Evolutionary conservation across 2,888 invertebrate species (phyloP).

Genomic region (Arrhopalites spinosus): DNA sequence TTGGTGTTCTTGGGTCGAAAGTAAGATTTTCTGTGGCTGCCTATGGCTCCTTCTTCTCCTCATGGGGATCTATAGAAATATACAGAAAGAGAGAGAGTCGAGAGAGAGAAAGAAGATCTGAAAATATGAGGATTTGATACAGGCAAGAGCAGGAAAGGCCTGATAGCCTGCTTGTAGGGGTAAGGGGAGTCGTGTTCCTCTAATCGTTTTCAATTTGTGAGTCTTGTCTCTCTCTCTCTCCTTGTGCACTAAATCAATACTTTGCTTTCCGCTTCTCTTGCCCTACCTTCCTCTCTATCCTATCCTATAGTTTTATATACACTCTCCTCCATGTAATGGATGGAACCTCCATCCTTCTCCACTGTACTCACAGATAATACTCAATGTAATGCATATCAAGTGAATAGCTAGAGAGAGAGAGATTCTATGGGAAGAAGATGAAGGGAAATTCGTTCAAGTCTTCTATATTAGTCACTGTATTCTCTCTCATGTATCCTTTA

Average conservation of each 20-base stretch:
- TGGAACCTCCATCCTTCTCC: no score
- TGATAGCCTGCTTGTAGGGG: conserved; percentile 26
- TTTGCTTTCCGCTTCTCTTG: conserved; percentile 33
- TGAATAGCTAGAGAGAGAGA: background rate
- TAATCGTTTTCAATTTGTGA: conserved; percentile 49
- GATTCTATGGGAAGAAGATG: no score
- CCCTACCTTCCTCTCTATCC: conserved; percentile 4
- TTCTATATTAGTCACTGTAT: no score
- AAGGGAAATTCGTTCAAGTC: no score
- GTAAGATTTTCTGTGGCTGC: conserved; percentile 21
- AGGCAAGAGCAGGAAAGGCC: conserved; percentile 23
- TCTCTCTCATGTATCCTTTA: no score
- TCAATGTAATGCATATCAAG: no score
- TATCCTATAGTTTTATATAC: background rate
- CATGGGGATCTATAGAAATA: background rate
- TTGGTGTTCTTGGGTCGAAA: conserved; percentile 28
- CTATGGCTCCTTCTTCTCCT: background rate
- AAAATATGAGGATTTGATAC: conserved; percentile 41
- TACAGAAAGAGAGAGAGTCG: background rate
- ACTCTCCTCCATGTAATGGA: background rate
- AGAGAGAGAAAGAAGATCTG: conserved; percentile 24
- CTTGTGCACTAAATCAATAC: conserved; percentile 45
- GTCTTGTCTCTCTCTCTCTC: no score
- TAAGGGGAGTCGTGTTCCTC: conserved; percentile 41
- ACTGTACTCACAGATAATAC: no score